Evolutionary conservation across 2,797 vertebrate genomes (phyloP).

Genomic region (Orestias chungarensis): DNA sequence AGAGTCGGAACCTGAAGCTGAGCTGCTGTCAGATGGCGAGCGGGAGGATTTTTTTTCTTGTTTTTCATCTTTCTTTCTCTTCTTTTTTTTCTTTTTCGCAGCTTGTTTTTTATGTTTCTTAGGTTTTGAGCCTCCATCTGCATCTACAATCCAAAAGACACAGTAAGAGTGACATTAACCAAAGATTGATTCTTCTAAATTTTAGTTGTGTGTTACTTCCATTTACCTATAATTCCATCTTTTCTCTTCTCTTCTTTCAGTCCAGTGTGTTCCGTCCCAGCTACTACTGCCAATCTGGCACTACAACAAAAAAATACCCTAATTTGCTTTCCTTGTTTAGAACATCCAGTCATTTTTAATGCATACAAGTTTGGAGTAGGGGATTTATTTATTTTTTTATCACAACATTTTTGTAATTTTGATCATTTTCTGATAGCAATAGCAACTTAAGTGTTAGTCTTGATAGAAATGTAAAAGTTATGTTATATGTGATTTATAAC

Average conservation of each 20-base stretch:
- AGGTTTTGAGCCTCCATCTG: constrained; percentile 83
- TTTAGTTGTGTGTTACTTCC: neutral
- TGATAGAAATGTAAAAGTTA: neutral
- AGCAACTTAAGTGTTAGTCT: too few species aligned
- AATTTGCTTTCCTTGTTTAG: neutral
- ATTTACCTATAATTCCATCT: constrained; percentile 71
- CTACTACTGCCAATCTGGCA: constrained; percentile 71
- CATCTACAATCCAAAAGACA: constrained; percentile 77
- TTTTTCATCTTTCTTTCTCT: constrained; percentile 93
- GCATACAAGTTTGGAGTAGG: too few species aligned
- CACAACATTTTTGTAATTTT: neutral
- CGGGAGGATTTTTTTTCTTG: constrained; percentile 84
- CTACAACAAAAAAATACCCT: constrained; percentile 50
- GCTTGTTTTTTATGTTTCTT: constrained; percentile 94
- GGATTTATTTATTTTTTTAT: too few species aligned
- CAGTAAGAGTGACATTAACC: neutral
- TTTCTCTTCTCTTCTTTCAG: constrained; percentile 71
- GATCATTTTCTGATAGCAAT: neutral
- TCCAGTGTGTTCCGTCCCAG: constrained; percentile 59
- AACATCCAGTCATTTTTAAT: neutral
- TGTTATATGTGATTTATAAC: neutral
- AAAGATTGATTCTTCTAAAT: neutral
- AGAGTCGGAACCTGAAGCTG: constrained; percentile 79
- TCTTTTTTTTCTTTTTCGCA: constrained; percentile 94
- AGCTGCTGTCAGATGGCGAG: constrained; percentile 80